A percentile compares a stretch with the other conserved stretches of the same genome.
Conservation (phyloP, 2,797 vertebrate genomes). For the Hypotaenidia okinawae region DNA sequence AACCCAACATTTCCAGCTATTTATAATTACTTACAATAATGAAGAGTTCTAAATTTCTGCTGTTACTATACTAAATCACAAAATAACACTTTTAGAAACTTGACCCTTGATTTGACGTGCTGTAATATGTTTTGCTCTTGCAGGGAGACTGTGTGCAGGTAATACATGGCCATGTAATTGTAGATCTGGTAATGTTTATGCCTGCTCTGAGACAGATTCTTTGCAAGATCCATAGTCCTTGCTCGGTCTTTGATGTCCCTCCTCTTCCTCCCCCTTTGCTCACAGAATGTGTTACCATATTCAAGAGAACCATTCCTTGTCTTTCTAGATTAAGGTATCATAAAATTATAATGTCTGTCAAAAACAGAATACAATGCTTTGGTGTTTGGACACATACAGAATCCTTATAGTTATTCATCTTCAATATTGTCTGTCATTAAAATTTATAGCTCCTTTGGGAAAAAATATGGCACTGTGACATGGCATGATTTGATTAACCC, state of each 20-base stretch:
- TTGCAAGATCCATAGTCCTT: background rate
- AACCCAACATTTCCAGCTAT: background rate
- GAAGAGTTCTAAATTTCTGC: background rate
- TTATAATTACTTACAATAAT: background rate
- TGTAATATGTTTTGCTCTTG: background rate
- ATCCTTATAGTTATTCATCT: background rate
- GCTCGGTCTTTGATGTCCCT: background rate
- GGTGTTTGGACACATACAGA: background rate
- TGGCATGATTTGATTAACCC: background rate
- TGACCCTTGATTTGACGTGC: background rate
- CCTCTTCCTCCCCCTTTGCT: background rate
- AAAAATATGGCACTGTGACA: background rate
- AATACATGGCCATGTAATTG: background rate
- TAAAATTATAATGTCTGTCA: background rate
- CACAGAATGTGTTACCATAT: background rate
- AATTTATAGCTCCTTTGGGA: background rate
- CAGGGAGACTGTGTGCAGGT: background rate
- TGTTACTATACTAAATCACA: background rate
- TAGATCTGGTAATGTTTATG: background rate
- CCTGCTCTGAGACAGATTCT: background rate
- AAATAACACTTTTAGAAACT: background rate
- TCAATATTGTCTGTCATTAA: background rate
- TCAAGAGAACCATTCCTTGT: background rate
- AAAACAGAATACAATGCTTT: background rate
- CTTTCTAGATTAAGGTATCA: background rate